Evolutionary conservation across 2,113 vertebrate genomes (phyloP), one percentile per base, ranked within the genome.

Genomic region (Proterorhinus semilunaris): DNA sequence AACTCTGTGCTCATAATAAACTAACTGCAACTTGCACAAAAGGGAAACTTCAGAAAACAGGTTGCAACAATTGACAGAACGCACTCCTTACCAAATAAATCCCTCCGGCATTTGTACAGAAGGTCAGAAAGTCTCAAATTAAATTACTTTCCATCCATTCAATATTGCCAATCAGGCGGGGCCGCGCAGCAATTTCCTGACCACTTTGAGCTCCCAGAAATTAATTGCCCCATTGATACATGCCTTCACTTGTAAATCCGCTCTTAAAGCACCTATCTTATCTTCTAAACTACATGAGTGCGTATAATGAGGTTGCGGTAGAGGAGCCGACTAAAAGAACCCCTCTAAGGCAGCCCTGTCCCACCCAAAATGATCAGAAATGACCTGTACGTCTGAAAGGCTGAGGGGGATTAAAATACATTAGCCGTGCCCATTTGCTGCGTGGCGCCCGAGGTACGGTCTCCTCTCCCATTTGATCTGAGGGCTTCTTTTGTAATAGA

Each of bases 401-500:
- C 61, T 68, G 58, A 36, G 4, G 75, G n/a, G 65, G 83, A 87
- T 87, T 83, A 79, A 81, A 87, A 85, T 74, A 76, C 86, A 86
- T 87, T 81, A 81, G 75, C 65, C 13, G 64, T 62, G 71, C 27
- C 71, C 45, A 48, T 69, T 85, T 75, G 74, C 74, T 0, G 6
- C n/a, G 53, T 21, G 61, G 68, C 76, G 61, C 71, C 3, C 2
- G 58, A 49, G 79, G 48, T 71, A 70, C 68, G 68, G 45, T 72
- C 68, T 71, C 68, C 75, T 77, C 82, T 82, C 71, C 77, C 71
- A 68, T 76, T 62, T 68, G 83, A 85, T 81, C 73, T 17, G 67
- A 85, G 61, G 71, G 71, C 66, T 82, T 88, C 61, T 71, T 82
- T 84, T 80, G 80, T 85, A 88, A 87, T 82, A 78, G 87, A 65